Evolutionary conservation across 2,113 vertebrate species (phyloP).

Genomic region (Cephalopterus ornatus): DNA sequence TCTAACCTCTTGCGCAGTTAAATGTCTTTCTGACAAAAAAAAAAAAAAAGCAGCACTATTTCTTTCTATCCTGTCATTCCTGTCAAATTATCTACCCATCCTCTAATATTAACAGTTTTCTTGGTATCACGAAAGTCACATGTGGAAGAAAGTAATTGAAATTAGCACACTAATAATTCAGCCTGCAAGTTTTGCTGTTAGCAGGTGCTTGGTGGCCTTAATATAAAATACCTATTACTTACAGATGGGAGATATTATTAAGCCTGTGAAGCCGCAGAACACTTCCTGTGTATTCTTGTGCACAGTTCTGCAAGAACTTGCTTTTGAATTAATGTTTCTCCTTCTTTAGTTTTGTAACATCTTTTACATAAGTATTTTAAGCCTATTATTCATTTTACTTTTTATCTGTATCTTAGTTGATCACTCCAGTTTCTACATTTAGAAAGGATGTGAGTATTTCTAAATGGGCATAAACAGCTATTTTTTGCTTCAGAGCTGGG

Average conservation of each 20-base stretch:
- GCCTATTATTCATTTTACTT: neutral
- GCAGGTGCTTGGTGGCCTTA: neutral
- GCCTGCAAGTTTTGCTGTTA: neutral
- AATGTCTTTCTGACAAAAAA: neutral
- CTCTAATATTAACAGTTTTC: neutral
- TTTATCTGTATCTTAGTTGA: neutral
- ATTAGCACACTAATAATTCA: neutral
- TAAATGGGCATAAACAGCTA: neutral
- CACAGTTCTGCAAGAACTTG: neutral
- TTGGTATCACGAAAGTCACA: neutral
- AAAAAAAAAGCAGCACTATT: neutral
- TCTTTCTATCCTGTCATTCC: neutral
- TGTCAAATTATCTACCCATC: neutral
- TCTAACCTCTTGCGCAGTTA: neutral
- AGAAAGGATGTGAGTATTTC: neutral
- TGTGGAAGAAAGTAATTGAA: neutral
- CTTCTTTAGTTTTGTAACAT: neutral
- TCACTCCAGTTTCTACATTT: neutral
- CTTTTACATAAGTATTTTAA: neutral
- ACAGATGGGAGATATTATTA: neutral
- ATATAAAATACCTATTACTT: neutral
- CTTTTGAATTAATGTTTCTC: neutral
- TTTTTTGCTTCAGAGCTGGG: neutral
- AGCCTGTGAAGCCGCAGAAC: neutral
- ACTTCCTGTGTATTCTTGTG: neutral